phyloP scores from a whole-genome alignment of 2,797 vertebrate species.

The Propithecus perrieri region DNA sequence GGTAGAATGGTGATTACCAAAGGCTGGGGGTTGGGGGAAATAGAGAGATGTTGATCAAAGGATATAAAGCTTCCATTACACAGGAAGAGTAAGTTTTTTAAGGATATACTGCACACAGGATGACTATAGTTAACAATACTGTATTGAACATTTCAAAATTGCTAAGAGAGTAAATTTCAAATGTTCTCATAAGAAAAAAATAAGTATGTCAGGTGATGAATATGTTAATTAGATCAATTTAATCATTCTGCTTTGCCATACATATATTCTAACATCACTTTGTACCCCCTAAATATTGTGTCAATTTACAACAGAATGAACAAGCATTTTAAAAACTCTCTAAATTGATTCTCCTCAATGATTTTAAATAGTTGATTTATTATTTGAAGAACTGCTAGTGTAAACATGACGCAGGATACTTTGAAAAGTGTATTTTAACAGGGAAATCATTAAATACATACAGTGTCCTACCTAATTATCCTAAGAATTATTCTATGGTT shows the following conservation, averaged over 20 bases:
- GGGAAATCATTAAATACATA: constrained; percentile 32
- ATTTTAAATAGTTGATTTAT: not conserved
- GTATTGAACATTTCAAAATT: not conserved
- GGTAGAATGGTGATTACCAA: not conserved
- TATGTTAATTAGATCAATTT: not conserved
- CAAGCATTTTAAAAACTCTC: not conserved
- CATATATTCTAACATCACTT: not conserved
- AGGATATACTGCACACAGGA: not conserved
- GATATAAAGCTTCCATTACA: not conserved
- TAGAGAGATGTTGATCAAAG: not conserved
- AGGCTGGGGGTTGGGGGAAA: not conserved
- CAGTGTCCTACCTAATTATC: not conserved
- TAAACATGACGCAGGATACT: not conserved
- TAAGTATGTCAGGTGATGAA: not conserved
- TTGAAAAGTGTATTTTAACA: constrained; percentile 40
- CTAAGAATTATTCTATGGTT: constrained; percentile 46
- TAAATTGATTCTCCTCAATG: not conserved
- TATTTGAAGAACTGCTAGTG: not conserved
- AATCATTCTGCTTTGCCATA: not conserved
- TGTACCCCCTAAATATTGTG: not conserved
- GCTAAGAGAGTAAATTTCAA: not conserved
- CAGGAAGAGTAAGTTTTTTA: not conserved
- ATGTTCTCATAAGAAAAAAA: not conserved
- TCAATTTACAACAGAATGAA: not conserved
- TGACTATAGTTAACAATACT: not conserved